These are phyloP conservation scores for Temnothorax rugatulus DNA, from an alignment of 2,888 invertebrate species.

Conservation along the genomic window DNA sequence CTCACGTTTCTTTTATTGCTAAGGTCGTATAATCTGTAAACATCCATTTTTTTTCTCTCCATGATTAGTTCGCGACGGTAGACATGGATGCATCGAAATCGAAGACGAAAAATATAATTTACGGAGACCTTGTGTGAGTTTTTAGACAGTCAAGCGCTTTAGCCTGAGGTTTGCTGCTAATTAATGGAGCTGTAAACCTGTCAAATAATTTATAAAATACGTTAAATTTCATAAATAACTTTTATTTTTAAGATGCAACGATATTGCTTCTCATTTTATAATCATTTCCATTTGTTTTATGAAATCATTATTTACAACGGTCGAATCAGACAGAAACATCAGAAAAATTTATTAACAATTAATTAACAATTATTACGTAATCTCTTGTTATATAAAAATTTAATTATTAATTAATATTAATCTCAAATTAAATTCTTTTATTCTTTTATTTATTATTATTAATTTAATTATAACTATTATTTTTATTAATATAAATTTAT, in stretches of 20 bases:
- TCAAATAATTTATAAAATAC: not conserved
- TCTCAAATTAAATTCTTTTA: not conserved
- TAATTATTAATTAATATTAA: not conserved
- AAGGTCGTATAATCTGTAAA: not conserved
- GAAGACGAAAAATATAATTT: conserved; percentile 6
- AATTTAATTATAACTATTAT: not conserved
- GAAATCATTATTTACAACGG: not conserved
- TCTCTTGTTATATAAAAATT: not conserved
- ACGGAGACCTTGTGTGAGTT: not conserved
- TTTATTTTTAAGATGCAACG: not conserved
- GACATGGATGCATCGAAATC: not conserved
- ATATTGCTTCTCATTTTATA: not conserved
- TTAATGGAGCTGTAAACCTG: not conserved
- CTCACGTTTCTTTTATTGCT: not conserved
- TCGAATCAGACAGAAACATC: not conserved
- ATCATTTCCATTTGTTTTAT: not conserved
- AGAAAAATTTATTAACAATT: not conserved
- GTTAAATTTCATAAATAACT: not conserved
- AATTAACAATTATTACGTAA: not conserved
- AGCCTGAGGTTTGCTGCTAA: not conserved
- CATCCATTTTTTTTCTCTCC: not conserved
- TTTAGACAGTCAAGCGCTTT: conserved; percentile 1
- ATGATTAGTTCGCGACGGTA: not conserved
- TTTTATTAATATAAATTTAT: not conserved
- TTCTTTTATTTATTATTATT: not conserved